Conservation (phyloP, 2,888 invertebrate species). For the Eupithecia insigniata region DNA sequence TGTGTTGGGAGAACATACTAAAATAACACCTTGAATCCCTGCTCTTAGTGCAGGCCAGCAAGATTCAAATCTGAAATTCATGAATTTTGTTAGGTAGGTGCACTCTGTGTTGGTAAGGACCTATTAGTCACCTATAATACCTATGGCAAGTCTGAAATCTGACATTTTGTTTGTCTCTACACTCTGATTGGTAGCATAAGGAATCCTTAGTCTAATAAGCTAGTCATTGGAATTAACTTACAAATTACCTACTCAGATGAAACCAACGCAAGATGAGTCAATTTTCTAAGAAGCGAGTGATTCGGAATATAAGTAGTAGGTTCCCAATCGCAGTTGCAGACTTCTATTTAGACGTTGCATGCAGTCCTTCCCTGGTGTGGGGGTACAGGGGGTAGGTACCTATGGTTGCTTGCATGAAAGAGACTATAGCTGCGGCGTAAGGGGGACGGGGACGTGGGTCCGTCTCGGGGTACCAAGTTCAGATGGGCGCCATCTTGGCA, state of each 20-base stretch:
- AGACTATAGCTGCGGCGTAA: too few species aligned
- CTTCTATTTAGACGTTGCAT: background rate
- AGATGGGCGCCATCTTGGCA: too few species aligned
- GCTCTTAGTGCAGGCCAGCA: conserved; percentile 91
- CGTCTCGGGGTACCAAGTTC: too few species aligned
- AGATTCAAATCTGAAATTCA: conserved; percentile 85
- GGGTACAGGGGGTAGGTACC: background rate
- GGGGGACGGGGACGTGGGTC: too few species aligned
- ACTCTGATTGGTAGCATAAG: background rate
- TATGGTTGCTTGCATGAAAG: background rate
- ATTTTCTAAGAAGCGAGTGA: background rate
- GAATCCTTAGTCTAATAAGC: background rate
- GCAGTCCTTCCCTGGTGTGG: background rate
- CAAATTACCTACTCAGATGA: background rate
- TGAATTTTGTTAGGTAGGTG: background rate
- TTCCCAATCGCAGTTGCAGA: background rate
- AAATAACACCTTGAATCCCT: conserved; percentile 87
- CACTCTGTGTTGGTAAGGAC: background rate
- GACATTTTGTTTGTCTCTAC: background rate
- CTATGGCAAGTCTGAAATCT: background rate
- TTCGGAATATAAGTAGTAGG: background rate
- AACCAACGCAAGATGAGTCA: conserved; percentile 1
- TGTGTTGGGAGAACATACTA: conserved; percentile 85
- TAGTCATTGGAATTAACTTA: background rate
- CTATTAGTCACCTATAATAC: background rate